These are phyloP conservation scores for Xestia sexstrigata DNA, from an alignment of 2,888 invertebrate genomes.

Conservation along the genomic window DNA sequence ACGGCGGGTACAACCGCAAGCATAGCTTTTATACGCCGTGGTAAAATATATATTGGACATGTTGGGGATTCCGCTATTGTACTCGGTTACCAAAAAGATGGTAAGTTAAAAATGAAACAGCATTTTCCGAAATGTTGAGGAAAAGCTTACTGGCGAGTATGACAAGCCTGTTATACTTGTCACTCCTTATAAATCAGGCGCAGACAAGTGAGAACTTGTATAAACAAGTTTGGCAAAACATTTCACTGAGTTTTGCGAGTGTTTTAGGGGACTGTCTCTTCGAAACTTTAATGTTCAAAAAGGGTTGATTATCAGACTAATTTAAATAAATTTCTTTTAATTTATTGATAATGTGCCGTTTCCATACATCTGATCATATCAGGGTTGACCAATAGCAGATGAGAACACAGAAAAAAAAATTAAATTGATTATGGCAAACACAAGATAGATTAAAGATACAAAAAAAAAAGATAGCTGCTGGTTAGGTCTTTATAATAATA, in stretches of 20 bases:
- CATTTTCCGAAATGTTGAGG: no score
- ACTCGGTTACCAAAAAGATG: conserved; percentile 94
- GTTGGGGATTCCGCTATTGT: conserved; percentile 99
- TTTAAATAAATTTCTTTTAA: no score
- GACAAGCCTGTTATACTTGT: not conserved
- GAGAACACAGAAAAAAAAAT: no score
- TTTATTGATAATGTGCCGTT: not conserved
- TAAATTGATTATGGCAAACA: no score
- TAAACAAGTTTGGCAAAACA: not conserved
- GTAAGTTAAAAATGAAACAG: conserved; percentile 72
- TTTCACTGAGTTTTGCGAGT: not conserved
- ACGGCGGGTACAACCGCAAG: conserved; percentile 99
- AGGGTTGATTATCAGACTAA: no score
- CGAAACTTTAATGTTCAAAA: no score
- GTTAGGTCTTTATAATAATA: no score
- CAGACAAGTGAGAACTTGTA: not conserved
- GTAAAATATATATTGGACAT: conserved; percentile 99
- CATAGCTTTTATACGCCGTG: conserved; percentile 97
- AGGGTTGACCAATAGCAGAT: no score
- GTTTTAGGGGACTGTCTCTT: no score
- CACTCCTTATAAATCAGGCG: not conserved
- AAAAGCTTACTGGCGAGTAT: not conserved
- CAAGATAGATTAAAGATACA: no score
- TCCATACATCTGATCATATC: not conserved
- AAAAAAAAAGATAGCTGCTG: no score